These are phyloP conservation scores for Bursaphelenchus mucronatus DNA, from an alignment of 1,140 invertebrate species.

Conservation along the genomic window DNA sequence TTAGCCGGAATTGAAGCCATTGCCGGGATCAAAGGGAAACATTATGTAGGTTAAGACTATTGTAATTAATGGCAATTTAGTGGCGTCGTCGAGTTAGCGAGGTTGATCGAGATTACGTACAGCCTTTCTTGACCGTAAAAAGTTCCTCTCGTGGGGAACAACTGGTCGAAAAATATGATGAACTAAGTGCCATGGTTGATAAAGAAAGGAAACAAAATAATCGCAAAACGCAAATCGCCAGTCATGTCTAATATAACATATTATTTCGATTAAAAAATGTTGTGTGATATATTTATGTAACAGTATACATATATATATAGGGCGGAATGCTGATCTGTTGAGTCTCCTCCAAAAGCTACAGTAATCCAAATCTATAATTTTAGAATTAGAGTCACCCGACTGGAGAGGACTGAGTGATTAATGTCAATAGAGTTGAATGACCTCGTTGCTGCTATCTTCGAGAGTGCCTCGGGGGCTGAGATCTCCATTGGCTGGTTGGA, in stretches of 20 bases:
- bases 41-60: slow-evolving; percentile 31
- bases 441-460: slow-evolving; percentile 17
- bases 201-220: background rate
- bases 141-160: slow-evolving; percentile 28
- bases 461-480: background rate
- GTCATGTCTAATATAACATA: too few relatives aligned
- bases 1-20: slow-evolving; percentile 44
- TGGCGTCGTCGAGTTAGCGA: slow-evolving; percentile 29
- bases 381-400: too few relatives aligned
- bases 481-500: slow-evolving; percentile 10
- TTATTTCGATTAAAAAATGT: too few relatives aligned
- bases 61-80: slow-evolving; percentile 19
- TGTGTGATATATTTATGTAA: too few relatives aligned
- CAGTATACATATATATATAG: too few relatives aligned
- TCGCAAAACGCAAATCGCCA: too few relatives aligned
- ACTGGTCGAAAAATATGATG: slow-evolving; percentile 33
- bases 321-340: too few relatives aligned
- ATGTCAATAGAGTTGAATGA: slow-evolving; percentile 21
- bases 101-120: slow-evolving; percentile 35
- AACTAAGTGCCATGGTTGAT: background rate
- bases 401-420: background rate
- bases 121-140: slow-evolving; percentile 31
- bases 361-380: too few relatives aligned
- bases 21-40: slow-evolving; percentile 31
- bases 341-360: too few relatives aligned